Evolutionary conservation across 2,113 vertebrate species (phyloP).

Genomic region (Petroica traversi): DNA sequence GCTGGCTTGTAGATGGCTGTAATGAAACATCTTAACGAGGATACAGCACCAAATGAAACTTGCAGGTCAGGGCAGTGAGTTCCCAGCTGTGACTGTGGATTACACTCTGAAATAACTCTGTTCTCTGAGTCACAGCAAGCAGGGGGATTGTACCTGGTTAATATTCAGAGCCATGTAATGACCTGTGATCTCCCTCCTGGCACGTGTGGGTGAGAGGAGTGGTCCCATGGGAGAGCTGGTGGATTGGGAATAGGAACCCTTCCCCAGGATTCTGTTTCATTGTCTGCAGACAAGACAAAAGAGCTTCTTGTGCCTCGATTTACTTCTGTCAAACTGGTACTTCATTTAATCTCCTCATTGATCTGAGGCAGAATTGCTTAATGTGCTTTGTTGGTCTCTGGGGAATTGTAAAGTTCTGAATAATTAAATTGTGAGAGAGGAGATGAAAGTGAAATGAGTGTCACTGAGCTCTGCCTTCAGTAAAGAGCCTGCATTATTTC

Average conservation of each 20-base stretch:
- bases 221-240: neutral
- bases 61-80: neutral
- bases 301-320: neutral
- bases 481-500: neutral
- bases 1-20: neutral
- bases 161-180: neutral
- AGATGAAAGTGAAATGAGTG: neutral
- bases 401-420: neutral
- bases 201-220: neutral
- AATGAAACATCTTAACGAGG: neutral
- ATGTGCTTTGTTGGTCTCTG: conserved; percentile 3
- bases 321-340: neutral
- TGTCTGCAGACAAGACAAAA: neutral
- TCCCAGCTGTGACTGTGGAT: neutral
- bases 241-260: neutral
- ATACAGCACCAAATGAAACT: rapidly evolving
- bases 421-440: conserved; percentile 23
- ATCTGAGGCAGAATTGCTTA: conserved; percentile 1
- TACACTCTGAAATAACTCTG: rapidly evolving
- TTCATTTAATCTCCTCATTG: conserved; percentile 2
- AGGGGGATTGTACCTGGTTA: neutral
- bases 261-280: neutral
- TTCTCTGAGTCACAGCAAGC: neutral
- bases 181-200: neutral
- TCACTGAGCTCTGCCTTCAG: neutral